A percentile compares a stretch with the other conserved stretches of the same genome.
Conservation (phyloP, 2,888 invertebrate species). For the Cephus nigrinus region DNA sequence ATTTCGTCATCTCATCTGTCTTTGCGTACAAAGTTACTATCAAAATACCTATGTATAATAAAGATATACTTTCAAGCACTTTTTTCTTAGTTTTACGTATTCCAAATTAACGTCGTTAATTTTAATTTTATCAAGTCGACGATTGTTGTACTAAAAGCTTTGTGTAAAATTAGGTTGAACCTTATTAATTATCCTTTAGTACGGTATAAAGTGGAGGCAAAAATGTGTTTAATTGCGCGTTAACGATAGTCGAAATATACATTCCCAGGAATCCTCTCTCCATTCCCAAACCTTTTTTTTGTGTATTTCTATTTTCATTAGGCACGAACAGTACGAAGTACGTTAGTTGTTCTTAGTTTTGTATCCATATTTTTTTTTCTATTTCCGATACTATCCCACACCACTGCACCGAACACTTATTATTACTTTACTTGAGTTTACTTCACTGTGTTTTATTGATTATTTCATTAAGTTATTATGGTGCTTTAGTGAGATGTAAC, state of each 20-base stretch:
- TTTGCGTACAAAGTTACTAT: background rate
- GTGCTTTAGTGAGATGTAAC: background rate
- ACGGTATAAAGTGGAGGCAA: background rate
- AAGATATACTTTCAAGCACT: background rate
- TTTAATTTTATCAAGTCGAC: background rate
- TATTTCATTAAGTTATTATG: background rate
- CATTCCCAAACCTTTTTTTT: background rate
- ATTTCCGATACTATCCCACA: background rate
- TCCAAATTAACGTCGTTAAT: background rate
- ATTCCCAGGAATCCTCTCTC: background rate
- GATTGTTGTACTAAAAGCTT: background rate
- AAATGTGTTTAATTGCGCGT: background rate
- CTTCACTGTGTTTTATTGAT: background rate
- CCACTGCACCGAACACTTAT: background rate
- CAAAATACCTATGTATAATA: background rate
- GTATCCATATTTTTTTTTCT: background rate
- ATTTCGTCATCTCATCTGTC: background rate
- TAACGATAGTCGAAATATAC: background rate
- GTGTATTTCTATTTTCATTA: background rate
- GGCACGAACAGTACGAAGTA: background rate
- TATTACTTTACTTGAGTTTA: background rate
- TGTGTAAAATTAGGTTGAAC: conserved; percentile 4
- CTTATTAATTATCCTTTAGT: conserved; percentile 34
- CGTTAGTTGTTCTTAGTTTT: background rate
- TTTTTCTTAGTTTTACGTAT: background rate